These are phyloP conservation scores for Trachymyrmex cornetzi DNA, from an alignment of 1,140 invertebrate genomes.

Conservation along the genomic window DNA sequence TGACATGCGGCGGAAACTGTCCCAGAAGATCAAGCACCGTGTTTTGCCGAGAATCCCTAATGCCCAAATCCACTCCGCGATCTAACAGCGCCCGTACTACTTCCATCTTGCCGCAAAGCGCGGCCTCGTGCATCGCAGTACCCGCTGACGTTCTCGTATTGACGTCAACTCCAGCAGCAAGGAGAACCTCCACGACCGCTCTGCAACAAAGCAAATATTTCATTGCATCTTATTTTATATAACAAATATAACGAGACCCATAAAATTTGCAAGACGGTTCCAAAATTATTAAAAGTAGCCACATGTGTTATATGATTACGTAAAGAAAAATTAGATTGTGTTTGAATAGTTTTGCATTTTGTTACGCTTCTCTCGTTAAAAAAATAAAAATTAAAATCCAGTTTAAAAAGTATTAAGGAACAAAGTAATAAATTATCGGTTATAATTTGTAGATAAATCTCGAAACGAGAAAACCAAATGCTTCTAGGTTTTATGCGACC, in stretches of 20 bases:
- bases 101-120: constrained; percentile 96
- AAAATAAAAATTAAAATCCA: neutral
- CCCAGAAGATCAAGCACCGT: constrained; percentile 95
- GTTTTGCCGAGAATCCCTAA: constrained; percentile 92
- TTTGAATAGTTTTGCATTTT: neutral
- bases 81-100: constrained; percentile 95
- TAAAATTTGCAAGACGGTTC: neutral
- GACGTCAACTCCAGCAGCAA: constrained; percentile 95
- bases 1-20: constrained; percentile 95
- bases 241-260: neutral
- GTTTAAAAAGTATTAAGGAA: neutral
- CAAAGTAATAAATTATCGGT: neutral
- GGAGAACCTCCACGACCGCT: constrained; percentile 93
- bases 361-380: neutral
- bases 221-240: constrained; percentile 29
- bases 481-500: neutral
- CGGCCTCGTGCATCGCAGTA: constrained; percentile 97
- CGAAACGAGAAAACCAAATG: neutral
- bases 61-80: constrained; percentile 93
- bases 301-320: neutral
- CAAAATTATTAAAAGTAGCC: neutral
- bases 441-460: neutral
- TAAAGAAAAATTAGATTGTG: neutral
- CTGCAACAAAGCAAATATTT: constrained; percentile 85
- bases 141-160: constrained; percentile 95